Evolutionary conservation across 2,113 vertebrate genomes (phyloP).

Genomic region (human): GRCh38 chr16:28001501-28002000

Average conservation of each 20-base stretch:
- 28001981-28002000: not conserved
- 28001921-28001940: not conserved
- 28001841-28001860: not conserved
- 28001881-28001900: not conserved
- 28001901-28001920: not conserved
- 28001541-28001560: not conserved
- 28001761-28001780: not conserved
- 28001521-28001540: not conserved
- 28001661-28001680: not conserved
- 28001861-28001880: not conserved
- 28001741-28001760: not conserved
- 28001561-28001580: not conserved
- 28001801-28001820: not conserved
- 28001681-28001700: not conserved
- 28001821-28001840: not conserved
- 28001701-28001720: not conserved
- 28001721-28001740: not conserved
- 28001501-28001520: not conserved
- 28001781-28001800: fast-evolving
- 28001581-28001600: not conserved
- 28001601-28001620: not conserved
- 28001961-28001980: not conserved
- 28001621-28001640: not conserved
- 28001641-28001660: not conserved
- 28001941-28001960: not conserved